Evolutionary conservation across 2,888 invertebrate species (phyloP), one percentile per base, ranked within the genome.

Genomic region (Polymixis lichenea): DNA sequence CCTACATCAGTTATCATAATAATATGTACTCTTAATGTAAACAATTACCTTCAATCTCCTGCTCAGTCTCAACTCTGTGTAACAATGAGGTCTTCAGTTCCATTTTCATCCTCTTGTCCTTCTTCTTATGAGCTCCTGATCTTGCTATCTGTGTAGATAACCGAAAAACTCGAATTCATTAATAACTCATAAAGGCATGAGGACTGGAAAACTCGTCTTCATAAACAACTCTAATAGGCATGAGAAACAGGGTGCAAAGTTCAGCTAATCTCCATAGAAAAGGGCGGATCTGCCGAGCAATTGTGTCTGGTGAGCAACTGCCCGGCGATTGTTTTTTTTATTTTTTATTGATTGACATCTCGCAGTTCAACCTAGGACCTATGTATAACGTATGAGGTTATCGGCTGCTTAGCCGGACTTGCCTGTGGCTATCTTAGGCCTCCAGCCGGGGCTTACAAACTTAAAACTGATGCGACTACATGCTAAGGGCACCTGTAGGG

Each of bases 81-180:
- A 95, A 68, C 28, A 96, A 79, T 0, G 93, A 90, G 5, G 80
- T 85, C 49, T 92, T 89, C n/a, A 96, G 86, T 1, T 92, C 91
- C 0, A 70, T 70, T 75, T 93, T 94, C 93, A 94, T 93, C 64
- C 89, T 92, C 43, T 91, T 94, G 78, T 97, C 97, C 65, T 96
- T 97, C 68, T 96, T 96, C 81, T 95, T 96, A 86, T 97, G 97
- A 6, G 95, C 93, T 0, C 97, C 96, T 1, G 97, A 97, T 78
- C 95, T 96, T 0, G 97, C 96, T 60, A 97, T 96, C 93, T 97
- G 95, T 11, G 96, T 51, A 62, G n/a, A 72, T 38, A 53, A 60
- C 28, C 60, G 3, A 65, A 28, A 22, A 51, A 28, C 15, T 25
- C 25, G 7, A 25, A 17, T 17, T 56, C 56, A 3, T 28, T 56